Percentiles rank a stretch among this genome's conserved stretches.
These are phyloP conservation scores for Chiloscyllium plagiosum DNA, from an alignment of 2,113 vertebrate genomes.

Conservation along the genomic window DNA sequence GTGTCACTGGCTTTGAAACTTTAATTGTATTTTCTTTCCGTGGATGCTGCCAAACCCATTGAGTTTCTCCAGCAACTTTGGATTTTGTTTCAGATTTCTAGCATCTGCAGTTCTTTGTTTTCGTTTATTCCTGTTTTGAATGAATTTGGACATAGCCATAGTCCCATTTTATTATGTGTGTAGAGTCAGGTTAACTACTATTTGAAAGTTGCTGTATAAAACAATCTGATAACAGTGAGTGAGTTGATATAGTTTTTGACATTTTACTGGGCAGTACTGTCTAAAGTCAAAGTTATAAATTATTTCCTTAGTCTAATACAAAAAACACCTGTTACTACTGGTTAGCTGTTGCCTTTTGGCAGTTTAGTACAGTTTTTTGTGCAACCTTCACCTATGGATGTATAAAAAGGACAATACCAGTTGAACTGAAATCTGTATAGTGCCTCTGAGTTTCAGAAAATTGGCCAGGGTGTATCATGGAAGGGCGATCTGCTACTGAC, in stretches of 20 bases:
- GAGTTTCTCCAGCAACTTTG: too few species aligned
- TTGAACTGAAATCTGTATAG: neutral
- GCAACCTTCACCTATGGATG: neutral
- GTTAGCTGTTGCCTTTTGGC: neutral
- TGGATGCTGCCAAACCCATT: too few species aligned
- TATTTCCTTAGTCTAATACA: neutral
- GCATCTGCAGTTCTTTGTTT: too few species aligned
- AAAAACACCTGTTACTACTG: neutral
- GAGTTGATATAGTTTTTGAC: neutral
- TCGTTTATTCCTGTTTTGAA: neutral
- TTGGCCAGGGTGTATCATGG: neutral
- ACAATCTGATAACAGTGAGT: neutral
- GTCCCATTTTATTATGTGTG: neutral
- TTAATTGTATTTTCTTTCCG: too few species aligned
- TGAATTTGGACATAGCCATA: neutral
- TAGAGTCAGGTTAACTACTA: neutral
- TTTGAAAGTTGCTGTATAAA: neutral
- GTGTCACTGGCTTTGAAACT: too few species aligned
- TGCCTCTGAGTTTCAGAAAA: neutral
- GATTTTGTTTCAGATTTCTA: too few species aligned
- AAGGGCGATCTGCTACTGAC: too few species aligned
- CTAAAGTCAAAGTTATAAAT: conserved; percentile 9
- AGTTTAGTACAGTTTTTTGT: neutral
- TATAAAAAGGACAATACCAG: too few species aligned
- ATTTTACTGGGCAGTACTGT: conserved; percentile 10